Percentiles rank a stretch among this genome's conserved stretches.
Evolutionary conservation across 2,888 invertebrate species (phyloP).

Genomic region (Agriotes lineatus): DNA sequence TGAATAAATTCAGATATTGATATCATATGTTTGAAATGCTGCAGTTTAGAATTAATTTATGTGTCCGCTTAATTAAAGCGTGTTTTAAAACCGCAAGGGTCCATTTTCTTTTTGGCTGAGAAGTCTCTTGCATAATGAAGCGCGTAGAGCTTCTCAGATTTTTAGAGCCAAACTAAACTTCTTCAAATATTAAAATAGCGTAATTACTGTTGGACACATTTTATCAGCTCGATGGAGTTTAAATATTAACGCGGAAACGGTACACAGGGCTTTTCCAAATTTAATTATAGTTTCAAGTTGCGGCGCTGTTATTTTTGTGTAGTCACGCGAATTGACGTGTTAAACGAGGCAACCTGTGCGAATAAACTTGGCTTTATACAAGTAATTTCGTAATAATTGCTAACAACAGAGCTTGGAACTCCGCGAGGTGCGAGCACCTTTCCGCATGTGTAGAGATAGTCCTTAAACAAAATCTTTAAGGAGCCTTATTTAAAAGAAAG

Average conservation of each 20-base stretch:
- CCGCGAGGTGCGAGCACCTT: not conserved
- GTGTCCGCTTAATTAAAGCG: no score
- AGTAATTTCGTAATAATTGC: slow-evolving; percentile 10
- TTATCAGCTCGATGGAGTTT: no score
- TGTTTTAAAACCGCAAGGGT: no score
- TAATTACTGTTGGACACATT: no score
- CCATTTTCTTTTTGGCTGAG: no score
- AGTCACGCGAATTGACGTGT: slow-evolving; percentile 7
- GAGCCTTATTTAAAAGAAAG: not conserved
- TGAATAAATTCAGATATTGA: no score
- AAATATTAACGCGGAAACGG: not conserved
- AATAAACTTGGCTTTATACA: not conserved
- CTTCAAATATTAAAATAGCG: no score
- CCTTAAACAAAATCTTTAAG: not conserved
- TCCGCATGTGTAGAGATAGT: not conserved
- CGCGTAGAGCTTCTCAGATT: no score
- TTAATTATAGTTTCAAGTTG: not conserved
- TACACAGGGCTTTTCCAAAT: not conserved
- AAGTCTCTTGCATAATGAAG: no score
- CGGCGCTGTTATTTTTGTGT: slow-evolving; percentile 6
- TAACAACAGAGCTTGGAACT: not conserved
- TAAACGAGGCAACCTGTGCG: slow-evolving; percentile 1
- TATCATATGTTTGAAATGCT: no score
- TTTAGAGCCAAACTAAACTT: no score
- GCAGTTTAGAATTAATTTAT: no score